Percentiles rank a stretch among this genome's conserved stretches.
Evolutionary conservation across 2,113 vertebrate species (phyloP).

Genomic region (Pteruthius melanotis): DNA sequence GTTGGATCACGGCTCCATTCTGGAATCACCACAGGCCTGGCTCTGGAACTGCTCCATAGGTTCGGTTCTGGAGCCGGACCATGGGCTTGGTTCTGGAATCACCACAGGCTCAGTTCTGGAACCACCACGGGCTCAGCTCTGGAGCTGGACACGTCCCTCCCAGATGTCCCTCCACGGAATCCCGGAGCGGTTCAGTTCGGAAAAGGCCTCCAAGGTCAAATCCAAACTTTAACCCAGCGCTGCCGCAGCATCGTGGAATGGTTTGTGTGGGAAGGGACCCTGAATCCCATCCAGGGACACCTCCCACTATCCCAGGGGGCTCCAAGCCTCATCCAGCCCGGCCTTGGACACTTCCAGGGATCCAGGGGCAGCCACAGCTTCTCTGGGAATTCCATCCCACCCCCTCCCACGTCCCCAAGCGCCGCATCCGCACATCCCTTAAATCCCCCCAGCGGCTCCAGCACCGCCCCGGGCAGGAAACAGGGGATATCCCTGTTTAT

Average conservation of each 20-base stretch:
- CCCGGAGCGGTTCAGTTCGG: rapidly evolving
- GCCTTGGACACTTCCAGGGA: neutral
- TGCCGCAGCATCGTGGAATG: rapidly evolving
- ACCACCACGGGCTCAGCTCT: rapidly evolving
- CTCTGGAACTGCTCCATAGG: too few species aligned
- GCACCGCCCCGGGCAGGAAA: neutral
- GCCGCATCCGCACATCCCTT: rapidly evolving
- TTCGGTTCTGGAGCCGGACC: neutral
- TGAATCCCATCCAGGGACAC: rapidly evolving
- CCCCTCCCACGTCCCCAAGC: neutral
- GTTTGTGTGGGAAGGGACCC: neutral
- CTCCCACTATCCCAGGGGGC: rapidly evolving
- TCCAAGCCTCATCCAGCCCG: neutral
- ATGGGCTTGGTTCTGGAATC: neutral
- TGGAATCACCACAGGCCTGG: neutral
- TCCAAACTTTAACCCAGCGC: rapidly evolving
- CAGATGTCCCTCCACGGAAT: neutral
- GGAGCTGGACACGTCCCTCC: neutral
- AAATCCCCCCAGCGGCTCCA: neutral
- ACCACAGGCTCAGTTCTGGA: rapidly evolving
- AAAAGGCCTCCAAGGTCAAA: too few species aligned
- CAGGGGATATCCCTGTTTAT: rapidly evolving
- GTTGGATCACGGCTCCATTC: too few species aligned
- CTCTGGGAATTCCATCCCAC: neutral
- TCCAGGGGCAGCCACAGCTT: neutral